A percentile compares a stretch with the other conserved stretches of the same genome.
phyloP scores from a whole-genome alignment of 2,888 invertebrate genomes.

The Cephus runcator region DNA sequence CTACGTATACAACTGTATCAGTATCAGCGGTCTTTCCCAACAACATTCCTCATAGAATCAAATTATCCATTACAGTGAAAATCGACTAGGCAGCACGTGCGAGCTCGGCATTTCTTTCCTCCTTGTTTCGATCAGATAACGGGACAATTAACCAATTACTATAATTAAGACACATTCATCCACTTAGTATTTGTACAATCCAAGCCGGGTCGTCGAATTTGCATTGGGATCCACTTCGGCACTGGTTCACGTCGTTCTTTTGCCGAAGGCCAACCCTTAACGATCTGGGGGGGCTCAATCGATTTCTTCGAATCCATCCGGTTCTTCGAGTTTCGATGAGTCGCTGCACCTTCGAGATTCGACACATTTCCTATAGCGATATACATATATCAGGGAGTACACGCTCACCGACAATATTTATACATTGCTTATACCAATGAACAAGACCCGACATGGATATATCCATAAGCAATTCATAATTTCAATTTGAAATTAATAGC shows the following conservation, averaged over 20 bases:
- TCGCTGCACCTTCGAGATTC: not conserved
- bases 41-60: not conserved
- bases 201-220: conserved; percentile 46
- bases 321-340: not conserved
- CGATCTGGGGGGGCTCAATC: conserved; percentile 41
- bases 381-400: not conserved
- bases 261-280: conserved; percentile 36
- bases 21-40: not conserved
- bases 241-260: conserved; percentile 22
- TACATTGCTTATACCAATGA: not conserved
- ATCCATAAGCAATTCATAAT: not conserved
- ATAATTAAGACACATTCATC: conserved; percentile 58
- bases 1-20: not conserved
- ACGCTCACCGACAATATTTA: not conserved
- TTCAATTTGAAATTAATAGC: not conserved
- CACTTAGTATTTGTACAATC: conserved; percentile 53
- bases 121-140: conserved; percentile 41
- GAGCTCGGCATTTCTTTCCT: not conserved
- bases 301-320: conserved; percentile 30
- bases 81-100: not conserved
- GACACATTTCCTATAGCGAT: not conserved
- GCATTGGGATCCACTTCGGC: conserved; percentile 46
- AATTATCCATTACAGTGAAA: not conserved
- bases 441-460: not conserved
- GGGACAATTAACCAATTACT: conserved; percentile 59